Conservation (phyloP, 1,140 invertebrate genomes). For the Alviniconcha marisindica region DNA sequence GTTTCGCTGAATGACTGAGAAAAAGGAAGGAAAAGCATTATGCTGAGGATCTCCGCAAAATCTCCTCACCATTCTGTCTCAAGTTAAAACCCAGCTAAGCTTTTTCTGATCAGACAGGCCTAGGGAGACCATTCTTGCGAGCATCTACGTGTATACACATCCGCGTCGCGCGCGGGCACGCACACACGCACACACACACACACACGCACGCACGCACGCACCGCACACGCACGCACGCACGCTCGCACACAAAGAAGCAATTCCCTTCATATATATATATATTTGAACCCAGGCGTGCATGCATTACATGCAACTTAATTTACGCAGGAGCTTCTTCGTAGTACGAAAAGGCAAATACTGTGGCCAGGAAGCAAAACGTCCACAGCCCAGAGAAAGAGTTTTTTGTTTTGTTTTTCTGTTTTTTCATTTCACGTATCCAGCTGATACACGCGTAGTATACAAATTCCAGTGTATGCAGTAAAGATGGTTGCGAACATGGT, state of each 20-base stretch:
- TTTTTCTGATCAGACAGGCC: background rate
- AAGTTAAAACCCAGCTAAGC: background rate
- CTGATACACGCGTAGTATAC: too few species aligned
- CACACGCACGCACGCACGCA: background rate
- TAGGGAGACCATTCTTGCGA: background rate
- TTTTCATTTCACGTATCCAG: too few species aligned
- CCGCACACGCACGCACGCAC: background rate
- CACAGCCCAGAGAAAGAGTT: too few species aligned
- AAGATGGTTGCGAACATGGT: too few species aligned
- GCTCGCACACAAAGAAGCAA: background rate
- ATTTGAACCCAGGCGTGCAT: too few species aligned
- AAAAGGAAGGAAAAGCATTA: background rate
- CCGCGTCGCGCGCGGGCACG: background rate
- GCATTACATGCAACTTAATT: too few species aligned
- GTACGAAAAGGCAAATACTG: too few species aligned
- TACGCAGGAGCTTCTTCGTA: too few species aligned
- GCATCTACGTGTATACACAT: background rate
- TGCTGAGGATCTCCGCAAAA: background rate
- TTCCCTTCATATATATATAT: too few species aligned
- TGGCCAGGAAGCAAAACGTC: too few species aligned
- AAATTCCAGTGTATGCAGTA: too few species aligned
- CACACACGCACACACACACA: background rate
- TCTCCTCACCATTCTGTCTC: background rate
- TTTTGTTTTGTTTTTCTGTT: too few species aligned
- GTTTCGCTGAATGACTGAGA: slow-evolving; percentile 32